Evolutionary conservation across 2,797 vertebrate species (phyloP).

Genomic region (Sylvia borin): DNA sequence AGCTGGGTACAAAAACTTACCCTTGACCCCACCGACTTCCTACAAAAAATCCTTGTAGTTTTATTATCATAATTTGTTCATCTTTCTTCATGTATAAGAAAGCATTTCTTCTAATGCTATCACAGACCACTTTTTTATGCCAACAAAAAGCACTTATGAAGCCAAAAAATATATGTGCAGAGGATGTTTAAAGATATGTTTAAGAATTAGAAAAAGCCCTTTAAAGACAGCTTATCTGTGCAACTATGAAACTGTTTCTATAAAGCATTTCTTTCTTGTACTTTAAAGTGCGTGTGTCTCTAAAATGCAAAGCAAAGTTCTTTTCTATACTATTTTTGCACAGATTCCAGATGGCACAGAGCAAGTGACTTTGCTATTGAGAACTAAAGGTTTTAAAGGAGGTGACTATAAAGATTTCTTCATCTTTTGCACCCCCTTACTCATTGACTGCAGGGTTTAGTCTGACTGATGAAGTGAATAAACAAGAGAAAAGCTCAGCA

Average conservation of each 20-base stretch:
- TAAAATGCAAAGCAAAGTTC: constrained; percentile 1
- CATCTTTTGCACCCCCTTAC: background rate
- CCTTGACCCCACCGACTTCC: background rate
- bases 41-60: background rate
- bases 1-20: background rate
- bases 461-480: background rate
- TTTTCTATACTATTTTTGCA: background rate
- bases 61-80: background rate
- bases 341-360: constrained; percentile 38
- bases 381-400: constrained; percentile 1
- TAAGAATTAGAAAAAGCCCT: constrained; percentile 6
- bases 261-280: background rate
- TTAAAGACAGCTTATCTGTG: background rate
- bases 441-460: background rate
- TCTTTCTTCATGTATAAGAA: background rate
- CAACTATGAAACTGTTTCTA: background rate
- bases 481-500: background rate
- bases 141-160: background rate
- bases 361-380: background rate
- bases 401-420: background rate
- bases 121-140: background rate
- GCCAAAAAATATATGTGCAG: background rate
- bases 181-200: background rate
- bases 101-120: background rate
- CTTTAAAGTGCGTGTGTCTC: background rate